These are phyloP conservation scores for Heliconius sara DNA, from an alignment of 2,888 invertebrate genomes.

Conservation along the genomic window DNA sequence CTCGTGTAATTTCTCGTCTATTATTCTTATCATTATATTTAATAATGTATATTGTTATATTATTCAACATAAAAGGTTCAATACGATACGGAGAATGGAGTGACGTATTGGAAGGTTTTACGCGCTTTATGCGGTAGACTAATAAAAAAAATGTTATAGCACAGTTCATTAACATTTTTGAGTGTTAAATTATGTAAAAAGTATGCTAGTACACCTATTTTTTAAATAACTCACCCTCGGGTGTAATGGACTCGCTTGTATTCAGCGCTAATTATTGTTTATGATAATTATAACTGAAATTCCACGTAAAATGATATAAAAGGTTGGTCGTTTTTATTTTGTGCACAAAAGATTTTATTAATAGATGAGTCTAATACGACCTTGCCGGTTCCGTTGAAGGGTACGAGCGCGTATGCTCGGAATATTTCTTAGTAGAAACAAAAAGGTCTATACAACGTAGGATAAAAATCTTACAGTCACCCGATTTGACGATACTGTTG, in stretches of 20 bases:
- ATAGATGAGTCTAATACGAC: constrained; percentile 28
- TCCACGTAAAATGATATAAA: constrained; percentile 15
- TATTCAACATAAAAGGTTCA: no score
- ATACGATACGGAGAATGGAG: no score
- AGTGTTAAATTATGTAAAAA: constrained; percentile 15
- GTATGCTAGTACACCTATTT: constrained; percentile 16
- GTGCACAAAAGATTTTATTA: constrained; percentile 21
- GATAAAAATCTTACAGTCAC: constrained; percentile 18
- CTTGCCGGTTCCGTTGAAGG: constrained; percentile 21
- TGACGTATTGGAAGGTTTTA: no score
- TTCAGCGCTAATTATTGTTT: constrained; percentile 41
- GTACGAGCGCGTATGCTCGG: constrained; percentile 8
- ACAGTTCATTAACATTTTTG: neutral
- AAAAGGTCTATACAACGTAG: constrained; percentile 12
- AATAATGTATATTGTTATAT: no score
- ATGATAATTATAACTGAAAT: constrained; percentile 41
- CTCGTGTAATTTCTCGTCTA: neutral
- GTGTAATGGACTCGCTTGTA: constrained; percentile 23
- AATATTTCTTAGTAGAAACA: constrained; percentile 12
- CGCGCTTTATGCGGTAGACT: neutral
- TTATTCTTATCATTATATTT: no score
- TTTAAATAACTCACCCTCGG: constrained; percentile 17
- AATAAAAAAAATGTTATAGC: neutral
- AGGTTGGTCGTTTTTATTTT: constrained; percentile 13
- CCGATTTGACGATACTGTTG: constrained; percentile 18